Evolutionary conservation across 1,140 invertebrate species (phyloP), one percentile per base, ranked within the genome.

Genomic region (Brachionus paranguensis): DNA sequence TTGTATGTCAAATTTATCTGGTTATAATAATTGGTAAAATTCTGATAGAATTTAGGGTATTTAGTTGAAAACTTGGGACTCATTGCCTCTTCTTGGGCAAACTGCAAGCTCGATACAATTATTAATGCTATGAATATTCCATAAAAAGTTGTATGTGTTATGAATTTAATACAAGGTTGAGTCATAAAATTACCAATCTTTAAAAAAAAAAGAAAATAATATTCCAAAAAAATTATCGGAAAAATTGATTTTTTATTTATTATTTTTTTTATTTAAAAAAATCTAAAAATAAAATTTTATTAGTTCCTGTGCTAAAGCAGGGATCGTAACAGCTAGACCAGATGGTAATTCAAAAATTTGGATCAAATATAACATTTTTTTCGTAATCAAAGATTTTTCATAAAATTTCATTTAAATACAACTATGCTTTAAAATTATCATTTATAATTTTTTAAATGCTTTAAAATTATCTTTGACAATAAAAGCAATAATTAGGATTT

Each of bases 121-220:
- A 93, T 89, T 84, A 93, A 88, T 0, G 90, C 86, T 0, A 93
- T 89, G 86, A 93, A 93, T 17, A 92, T 86, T 1, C 92, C 64
- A 85, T 93, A 93, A n/a, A 91, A 91, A 12, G 92, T 90, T 2
- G 91, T 89, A 55, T 91, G 91, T 33, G 86, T 87, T 37, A 89
- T 87, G 65, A 89, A 89, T 85, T 89, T 89, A 1, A 89, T 86
- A 84, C 87, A 88, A 3, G 88, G 88, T 53, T 86, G 87, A 7
- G 85, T 81, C 45, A 89, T 86, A 47, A 88, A 86, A 20, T 85
- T 85, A 0, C 87, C 86, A 33, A 87, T 55, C 89, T 89, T 84
- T n/a, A 79, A 11, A 47, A 47, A 47, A 3, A 47, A 47, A 47
- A 47, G 7, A 24, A 24, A n/a, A n/a, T n/a, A n/a, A 24, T 24